Evolutionary conservation across 2,113 vertebrate genomes (phyloP), one percentile per base, ranked within the genome.

Genomic region (Scolopax mira): DNA sequence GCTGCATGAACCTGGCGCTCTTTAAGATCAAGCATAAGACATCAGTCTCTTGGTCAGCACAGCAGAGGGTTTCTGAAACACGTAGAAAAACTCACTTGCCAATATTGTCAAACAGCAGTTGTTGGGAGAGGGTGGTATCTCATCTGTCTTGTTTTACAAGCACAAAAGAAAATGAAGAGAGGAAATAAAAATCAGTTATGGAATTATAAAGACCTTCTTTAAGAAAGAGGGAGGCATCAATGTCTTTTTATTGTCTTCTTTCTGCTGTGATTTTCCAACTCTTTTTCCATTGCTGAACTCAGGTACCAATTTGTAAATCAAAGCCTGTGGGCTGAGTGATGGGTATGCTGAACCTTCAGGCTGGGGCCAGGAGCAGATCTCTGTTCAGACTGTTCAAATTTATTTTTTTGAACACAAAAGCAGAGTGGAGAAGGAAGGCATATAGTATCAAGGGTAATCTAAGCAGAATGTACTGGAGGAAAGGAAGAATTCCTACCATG

Each of bases 251-350:
- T 72, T 54, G 65, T 70, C 7, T 72, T 54, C 66, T 52, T 88
- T 79, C 73, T 85, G 37, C 73, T 95, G 42, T 90, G 79, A 79
- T 95, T 92, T 96, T 92, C 51, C 73, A 90, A 3, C 28, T 82
- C 28, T 27, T 69, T 69, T 92, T 30, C 31, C 37, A 58, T 7
- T 74, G 85, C 79, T 95, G 94, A 95, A 58, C 44, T 86, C 64
- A 33, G 61, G 65, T 90, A 85, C 65, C 88, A 89, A 39, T 81
- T 79, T 91, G 80, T 69, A 95, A 55, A 88, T 95, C 71, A 75
- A 69, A 71, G 64, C 78, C 74, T 64, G 16, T 79, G 37, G 39
- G 52, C 54, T 64, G 85, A 64, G 39, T 87, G 66, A 85, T 87
- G 92, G 82, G 85, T 61, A 35, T 77, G 72, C 74, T 82, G 78